Evolutionary conservation across 2,797 vertebrate species (phyloP).

Genomic region (Calcarius lapponicus): DNA sequence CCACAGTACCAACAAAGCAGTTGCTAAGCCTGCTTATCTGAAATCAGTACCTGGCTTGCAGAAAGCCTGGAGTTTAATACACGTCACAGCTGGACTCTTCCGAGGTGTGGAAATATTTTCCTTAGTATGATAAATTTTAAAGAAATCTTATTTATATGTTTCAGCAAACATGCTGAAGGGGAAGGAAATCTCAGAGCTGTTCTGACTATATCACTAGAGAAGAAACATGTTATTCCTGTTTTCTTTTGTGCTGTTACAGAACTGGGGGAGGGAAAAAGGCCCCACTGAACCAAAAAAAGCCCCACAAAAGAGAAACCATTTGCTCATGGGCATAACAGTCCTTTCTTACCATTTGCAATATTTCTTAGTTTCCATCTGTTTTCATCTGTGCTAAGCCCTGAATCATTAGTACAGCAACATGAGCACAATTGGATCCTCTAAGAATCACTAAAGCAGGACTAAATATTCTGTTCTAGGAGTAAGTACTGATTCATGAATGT

Average conservation of each 20-base stretch:
- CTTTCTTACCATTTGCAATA: neutral
- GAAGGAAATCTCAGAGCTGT: neutral
- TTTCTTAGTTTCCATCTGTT: neutral
- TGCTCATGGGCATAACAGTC: neutral
- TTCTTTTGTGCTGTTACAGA: neutral
- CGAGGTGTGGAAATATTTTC: neutral
- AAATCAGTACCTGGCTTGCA: neutral
- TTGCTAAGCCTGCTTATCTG: neutral
- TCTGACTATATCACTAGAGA: neutral
- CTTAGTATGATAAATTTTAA: neutral
- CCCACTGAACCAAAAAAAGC: neutral
- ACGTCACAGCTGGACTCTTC: neutral
- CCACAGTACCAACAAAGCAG: neutral
- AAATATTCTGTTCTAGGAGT: slow-evolving; percentile 14
- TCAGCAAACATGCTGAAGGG: neutral
- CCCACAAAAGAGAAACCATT: neutral
- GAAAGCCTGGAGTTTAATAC: neutral
- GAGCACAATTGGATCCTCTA: neutral
- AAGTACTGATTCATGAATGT: slow-evolving; percentile 16
- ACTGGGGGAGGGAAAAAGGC: neutral
- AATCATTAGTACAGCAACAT: neutral
- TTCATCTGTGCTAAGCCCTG: neutral
- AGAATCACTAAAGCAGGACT: neutral
- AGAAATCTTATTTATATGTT: neutral
- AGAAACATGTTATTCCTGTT: neutral